These are phyloP conservation scores for Hydrocynus forskahlii DNA, from an alignment of 2,797 vertebrate genomes.

Conservation along the genomic window DNA sequence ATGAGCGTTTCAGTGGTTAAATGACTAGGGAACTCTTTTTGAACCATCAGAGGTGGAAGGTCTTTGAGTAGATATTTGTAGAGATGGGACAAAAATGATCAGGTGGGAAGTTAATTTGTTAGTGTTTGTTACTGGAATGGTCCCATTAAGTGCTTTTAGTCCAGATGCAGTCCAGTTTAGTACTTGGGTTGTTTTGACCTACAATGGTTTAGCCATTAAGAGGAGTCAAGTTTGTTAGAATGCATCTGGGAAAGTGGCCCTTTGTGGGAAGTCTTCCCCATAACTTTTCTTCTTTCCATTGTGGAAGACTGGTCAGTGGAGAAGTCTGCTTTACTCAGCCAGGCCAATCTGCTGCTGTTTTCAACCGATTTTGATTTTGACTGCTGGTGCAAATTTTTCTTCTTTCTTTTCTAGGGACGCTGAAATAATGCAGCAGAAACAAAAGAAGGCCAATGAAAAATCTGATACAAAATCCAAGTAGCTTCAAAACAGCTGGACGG, in stretches of 20 bases:
- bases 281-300: not conserved
- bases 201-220: not conserved
- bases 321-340: not conserved
- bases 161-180: not conserved
- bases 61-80: not conserved
- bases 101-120: not conserved
- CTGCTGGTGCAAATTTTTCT: not conserved
- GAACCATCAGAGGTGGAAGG: too few species aligned
- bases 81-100: not conserved
- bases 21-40: too few species aligned
- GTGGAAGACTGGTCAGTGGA: not conserved
- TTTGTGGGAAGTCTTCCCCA: not conserved
- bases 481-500: conserved; percentile 20
- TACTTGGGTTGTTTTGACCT: not conserved
- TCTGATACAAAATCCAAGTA: conserved; percentile 75
- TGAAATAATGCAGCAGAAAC: conserved; percentile 87
- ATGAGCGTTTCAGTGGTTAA: too few species aligned
- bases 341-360: not conserved
- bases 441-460: conserved; percentile 81
- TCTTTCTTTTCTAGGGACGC: conserved; percentile 78
- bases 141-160: not conserved
- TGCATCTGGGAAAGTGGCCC: not conserved
- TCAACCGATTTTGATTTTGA: not conserved
- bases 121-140: too few species aligned
- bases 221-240: not conserved